These are phyloP conservation scores for Amphiprion ocellaris DNA, from an alignment of 2,113 vertebrate species.

Conservation along the genomic window DNA sequence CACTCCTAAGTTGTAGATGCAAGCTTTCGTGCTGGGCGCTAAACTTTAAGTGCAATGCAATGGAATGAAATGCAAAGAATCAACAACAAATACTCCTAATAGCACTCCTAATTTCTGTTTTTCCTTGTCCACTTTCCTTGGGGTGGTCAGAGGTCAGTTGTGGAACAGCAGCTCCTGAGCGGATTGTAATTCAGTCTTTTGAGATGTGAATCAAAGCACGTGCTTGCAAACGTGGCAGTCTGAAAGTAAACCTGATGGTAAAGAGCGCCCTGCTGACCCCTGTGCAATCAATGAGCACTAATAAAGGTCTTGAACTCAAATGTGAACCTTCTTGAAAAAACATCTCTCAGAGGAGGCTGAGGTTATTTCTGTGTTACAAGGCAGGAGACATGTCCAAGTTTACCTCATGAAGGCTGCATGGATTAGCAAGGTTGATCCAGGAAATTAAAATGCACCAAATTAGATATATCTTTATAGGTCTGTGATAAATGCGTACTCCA, in stretches of 20 bases:
- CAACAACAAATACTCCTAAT: background rate
- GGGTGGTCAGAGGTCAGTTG: slow-evolving; percentile 40
- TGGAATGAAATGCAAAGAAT: background rate
- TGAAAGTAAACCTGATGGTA: slow-evolving; percentile 3
- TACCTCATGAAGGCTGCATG: background rate
- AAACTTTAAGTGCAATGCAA: background rate
- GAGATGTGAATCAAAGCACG: slow-evolving; percentile 42
- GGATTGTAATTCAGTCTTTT: slow-evolving; percentile 15
- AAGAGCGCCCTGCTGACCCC: slow-evolving; percentile 17
- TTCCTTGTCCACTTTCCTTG: background rate
- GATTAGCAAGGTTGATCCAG: too few relatives aligned
- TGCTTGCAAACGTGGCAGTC: slow-evolving; percentile 19
- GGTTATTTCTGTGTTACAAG: background rate
- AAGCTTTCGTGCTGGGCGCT: background rate
- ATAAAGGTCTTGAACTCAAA: slow-evolving; percentile 9
- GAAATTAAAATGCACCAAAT: too few relatives aligned
- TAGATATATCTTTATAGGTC: too few relatives aligned
- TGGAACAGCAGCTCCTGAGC: slow-evolving; percentile 25
- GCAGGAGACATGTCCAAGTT: background rate
- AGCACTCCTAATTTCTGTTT: background rate
- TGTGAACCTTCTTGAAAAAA: background rate
- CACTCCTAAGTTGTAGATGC: background rate
- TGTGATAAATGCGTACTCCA: too few relatives aligned
- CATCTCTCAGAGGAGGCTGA: background rate
- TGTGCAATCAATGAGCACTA: slow-evolving; percentile 22